Conservation (phyloP, 1,140 invertebrate species). For the Camponotus vicinus region DNA sequence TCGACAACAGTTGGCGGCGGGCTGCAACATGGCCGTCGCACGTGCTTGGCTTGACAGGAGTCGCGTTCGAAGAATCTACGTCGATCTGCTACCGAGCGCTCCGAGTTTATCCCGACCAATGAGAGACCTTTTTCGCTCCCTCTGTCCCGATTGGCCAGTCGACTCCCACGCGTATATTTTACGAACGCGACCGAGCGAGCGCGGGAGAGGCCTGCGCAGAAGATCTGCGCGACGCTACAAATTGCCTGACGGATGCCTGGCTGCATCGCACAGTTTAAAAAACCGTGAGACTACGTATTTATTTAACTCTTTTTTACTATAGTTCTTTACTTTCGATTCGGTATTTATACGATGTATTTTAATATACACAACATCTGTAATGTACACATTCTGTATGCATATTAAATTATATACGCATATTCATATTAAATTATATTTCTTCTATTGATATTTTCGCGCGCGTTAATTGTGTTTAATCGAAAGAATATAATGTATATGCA, state of each 20-base stretch:
- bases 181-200: background rate
- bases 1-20: background rate
- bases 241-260: too few relatives aligned
- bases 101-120: too few relatives aligned
- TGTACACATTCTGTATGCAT: background rate
- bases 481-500: background rate
- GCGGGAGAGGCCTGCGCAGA: conserved; percentile 13
- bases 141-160: too few relatives aligned
- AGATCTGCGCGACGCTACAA: conserved; percentile 18
- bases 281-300: background rate
- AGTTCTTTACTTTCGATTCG: background rate
- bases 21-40: too few relatives aligned
- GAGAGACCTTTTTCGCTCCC: too few relatives aligned
- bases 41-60: too few relatives aligned
- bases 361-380: conserved; percentile 9
- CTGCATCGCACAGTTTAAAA: too few relatives aligned
- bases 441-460: background rate
- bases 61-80: too few relatives aligned
- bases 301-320: background rate
- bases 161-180: too few relatives aligned
- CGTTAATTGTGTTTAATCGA: background rate
- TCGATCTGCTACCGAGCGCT: too few relatives aligned
- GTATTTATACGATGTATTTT: conserved; percentile 9
- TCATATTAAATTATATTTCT: background rate
- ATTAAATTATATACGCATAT: background rate